A percentile compares a stretch with the other conserved stretches of the same genome.
These are phyloP conservation scores for Drosophila rhopaloa DNA, from an alignment of 1,140 invertebrate genomes.

Conservation along the genomic window DNA sequence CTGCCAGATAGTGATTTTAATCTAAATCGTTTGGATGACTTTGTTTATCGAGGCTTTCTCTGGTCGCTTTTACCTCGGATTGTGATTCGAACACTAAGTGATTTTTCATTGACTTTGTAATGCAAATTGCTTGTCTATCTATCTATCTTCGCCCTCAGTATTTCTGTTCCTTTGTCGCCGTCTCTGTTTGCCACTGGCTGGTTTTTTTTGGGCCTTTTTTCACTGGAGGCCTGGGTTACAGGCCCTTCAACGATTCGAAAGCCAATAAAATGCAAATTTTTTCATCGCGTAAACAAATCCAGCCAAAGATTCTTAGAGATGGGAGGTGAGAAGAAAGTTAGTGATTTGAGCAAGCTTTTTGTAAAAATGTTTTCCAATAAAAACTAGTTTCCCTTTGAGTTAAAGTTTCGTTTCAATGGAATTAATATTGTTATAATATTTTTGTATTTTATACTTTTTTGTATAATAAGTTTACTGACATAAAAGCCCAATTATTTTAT, in stretches of 20 bases:
- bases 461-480: too few species aligned
- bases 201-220: constrained; percentile 23
- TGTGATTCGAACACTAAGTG: constrained; percentile 58
- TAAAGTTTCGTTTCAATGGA: too few species aligned
- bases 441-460: too few species aligned
- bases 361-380: too few species aligned
- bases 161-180: background rate
- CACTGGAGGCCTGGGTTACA: constrained; percentile 20
- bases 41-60: constrained; percentile 27
- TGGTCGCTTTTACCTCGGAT: constrained; percentile 28
- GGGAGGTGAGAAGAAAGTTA: background rate
- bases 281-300: constrained; percentile 60
- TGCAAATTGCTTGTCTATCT: constrained; percentile 63
- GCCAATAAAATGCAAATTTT: constrained; percentile 81
- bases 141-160: constrained; percentile 11
- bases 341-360: too few species aligned
- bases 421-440: too few species aligned
- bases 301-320: constrained; percentile 32
- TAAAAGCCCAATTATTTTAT: too few species aligned
- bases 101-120: constrained; percentile 79
- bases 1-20: constrained; percentile 22
- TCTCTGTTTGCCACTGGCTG: constrained; percentile 4
- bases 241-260: constrained; percentile 35
- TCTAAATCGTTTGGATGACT: constrained; percentile 31
- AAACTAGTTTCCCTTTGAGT: too few species aligned